Evolutionary conservation across 2,888 invertebrate genomes (phyloP).

Genomic region (Amphimallon solstitiale): DNA sequence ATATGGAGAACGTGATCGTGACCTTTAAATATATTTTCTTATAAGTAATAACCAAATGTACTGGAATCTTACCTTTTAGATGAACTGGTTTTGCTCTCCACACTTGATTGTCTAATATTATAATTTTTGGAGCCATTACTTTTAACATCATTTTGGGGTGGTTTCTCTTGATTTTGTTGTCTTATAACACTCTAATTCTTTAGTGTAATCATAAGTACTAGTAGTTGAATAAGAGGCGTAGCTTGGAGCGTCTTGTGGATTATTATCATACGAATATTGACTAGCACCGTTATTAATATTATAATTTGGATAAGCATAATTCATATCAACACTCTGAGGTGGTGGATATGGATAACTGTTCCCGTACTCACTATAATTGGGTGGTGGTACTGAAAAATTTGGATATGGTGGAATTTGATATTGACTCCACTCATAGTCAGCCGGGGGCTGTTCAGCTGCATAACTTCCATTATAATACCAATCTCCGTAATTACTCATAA

Average conservation of each 20-base stretch:
- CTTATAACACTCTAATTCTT: conserved; percentile 49
- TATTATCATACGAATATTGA: conserved; percentile 3
- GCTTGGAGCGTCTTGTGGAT: not conserved
- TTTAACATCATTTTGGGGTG: not conserved
- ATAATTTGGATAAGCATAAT: conserved; percentile 29
- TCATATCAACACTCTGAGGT: conserved; percentile 23
- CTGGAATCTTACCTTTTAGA: not conserved
- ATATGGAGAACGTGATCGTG: conserved; percentile 31
- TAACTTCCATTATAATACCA: conserved; percentile 31
- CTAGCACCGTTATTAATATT: not conserved
- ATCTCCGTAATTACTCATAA: conserved; percentile 18
- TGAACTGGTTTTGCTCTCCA: not conserved
- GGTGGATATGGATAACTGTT: conserved; percentile 26
- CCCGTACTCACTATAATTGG: conserved; percentile 14
- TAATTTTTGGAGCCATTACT: not conserved
- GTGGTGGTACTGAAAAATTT: conserved; percentile 38
- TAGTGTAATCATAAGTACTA: conserved; percentile 41
- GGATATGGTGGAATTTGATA: conserved; percentile 21
- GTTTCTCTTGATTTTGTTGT: conserved; percentile 41
- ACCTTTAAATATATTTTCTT: conserved; percentile 24
- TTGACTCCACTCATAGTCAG: conserved; percentile 20
- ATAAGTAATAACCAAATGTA: not conserved
- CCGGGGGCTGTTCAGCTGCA: not conserved
- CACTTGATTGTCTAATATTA: not conserved
- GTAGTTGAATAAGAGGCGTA: not conserved